These are phyloP conservation scores for Lycocerus yunnanus DNA, from an alignment of 2,888 invertebrate genomes.

Conservation along the genomic window DNA sequence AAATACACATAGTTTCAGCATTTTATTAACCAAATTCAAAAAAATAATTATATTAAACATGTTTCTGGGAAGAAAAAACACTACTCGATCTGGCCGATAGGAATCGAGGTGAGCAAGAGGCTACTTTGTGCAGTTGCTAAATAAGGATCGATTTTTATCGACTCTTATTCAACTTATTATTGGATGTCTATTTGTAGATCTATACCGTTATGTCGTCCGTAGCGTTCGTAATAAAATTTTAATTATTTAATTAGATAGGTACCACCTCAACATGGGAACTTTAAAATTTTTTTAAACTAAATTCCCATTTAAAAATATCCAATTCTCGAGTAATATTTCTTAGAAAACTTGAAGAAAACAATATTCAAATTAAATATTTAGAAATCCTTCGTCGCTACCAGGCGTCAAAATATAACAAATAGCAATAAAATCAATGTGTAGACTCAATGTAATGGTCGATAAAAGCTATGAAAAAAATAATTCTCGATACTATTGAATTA, in stretches of 20 bases:
- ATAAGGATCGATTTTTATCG: constrained; percentile 20
- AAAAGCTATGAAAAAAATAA: not conserved
- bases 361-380: not conserved
- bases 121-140: constrained; percentile 29
- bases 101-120: not conserved
- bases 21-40: not conserved
- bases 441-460: not conserved
- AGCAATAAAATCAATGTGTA: not conserved
- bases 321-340: not conserved
- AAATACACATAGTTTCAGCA: not conserved
- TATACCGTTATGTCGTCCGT: constrained; percentile 8
- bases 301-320: not conserved
- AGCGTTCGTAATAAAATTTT: not conserved
- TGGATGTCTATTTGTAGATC: constrained; percentile 27
- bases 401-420: not conserved
- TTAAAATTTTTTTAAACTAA: not conserved
- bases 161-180: constrained; percentile 19
- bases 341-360: not conserved
- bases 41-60: not conserved
- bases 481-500: not conserved
- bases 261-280: no score
- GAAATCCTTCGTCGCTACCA: not conserved
- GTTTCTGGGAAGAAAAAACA: not conserved
- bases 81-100: not conserved
- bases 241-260: no score